These are phyloP conservation scores for Anastrepha obliqua DNA, from an alignment of 1,140 invertebrate genomes.

Conservation along the genomic window DNA sequence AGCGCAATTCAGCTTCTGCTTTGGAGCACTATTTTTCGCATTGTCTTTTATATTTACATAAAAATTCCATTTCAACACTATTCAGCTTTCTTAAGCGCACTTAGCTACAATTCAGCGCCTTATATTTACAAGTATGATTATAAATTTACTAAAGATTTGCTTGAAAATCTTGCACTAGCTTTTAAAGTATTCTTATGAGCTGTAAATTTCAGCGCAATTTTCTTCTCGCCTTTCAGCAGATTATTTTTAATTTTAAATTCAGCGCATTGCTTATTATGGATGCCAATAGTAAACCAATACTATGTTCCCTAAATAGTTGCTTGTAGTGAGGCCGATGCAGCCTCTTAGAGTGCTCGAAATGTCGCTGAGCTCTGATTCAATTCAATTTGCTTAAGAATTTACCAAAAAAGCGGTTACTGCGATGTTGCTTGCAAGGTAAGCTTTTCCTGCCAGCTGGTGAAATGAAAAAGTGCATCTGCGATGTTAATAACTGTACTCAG, in stretches of 20 bases:
- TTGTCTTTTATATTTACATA: neutral
- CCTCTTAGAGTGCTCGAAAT: neutral
- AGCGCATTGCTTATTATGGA: neutral
- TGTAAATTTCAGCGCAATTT: no score
- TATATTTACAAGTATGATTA: neutral
- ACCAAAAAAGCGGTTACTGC: neutral
- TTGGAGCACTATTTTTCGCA: neutral
- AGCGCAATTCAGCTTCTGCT: no score
- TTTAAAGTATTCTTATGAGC: no score
- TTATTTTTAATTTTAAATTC: neutral
- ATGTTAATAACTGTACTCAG: neutral
- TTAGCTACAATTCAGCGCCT: neutral
- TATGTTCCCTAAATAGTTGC: slow-evolving; percentile 28
- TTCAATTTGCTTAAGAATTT: neutral
- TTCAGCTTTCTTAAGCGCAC: neutral
- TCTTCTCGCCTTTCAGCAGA: neutral
- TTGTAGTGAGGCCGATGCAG: neutral
- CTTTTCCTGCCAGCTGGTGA: neutral
- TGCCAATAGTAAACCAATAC: neutral
- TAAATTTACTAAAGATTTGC: neutral
- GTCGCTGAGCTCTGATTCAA: neutral
- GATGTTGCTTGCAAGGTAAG: neutral
- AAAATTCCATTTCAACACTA: neutral
- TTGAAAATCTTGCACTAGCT: no score
- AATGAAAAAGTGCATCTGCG: neutral